These are phyloP conservation scores for Eilema sororculum DNA, from an alignment of 2,888 invertebrate genomes.

Conservation along the genomic window DNA sequence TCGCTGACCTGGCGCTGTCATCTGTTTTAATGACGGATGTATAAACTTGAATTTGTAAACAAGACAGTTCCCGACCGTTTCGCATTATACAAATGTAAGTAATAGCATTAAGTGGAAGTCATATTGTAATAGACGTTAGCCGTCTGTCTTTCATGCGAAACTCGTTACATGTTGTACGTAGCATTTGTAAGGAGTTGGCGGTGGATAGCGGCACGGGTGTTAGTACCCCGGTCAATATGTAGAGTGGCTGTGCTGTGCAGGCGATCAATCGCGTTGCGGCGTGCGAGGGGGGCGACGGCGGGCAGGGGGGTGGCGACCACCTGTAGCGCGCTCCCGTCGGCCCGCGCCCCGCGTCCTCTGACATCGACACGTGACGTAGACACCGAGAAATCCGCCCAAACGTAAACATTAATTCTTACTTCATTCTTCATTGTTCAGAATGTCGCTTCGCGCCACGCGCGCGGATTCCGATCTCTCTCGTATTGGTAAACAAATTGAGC, in stretches of 20 bases:
- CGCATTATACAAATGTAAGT: conserved; percentile 24
- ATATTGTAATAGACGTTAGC: conserved; percentile 23
- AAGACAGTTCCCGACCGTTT: conserved; percentile 32
- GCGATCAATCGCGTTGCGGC: conserved; percentile 84
- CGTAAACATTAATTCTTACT: conserved; percentile 87
- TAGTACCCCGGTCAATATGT: conserved; percentile 85
- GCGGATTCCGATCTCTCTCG: conserved; percentile 75
- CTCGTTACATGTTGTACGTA: conserved; percentile 65
- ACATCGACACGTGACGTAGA: conserved; percentile 85
- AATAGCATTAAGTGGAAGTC: conserved; percentile 20
- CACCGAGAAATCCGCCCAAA: conserved; percentile 85
- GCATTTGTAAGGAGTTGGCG: conserved; percentile 73
- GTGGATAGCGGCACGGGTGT: conserved; percentile 80
- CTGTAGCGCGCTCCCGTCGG: conserved; percentile 70
- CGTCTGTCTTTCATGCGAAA: conserved; percentile 42
- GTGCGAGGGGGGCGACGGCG: conserved; percentile 51
- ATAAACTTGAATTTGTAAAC: conserved; percentile 38
- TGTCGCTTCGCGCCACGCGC: conserved; percentile 79
- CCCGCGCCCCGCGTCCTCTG: conserved; percentile 53
- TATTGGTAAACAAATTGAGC: conserved; percentile 84
- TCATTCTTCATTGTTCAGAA: conserved; percentile 85
- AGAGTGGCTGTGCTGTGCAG: conserved; percentile 83
- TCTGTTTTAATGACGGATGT: conserved; percentile 46
- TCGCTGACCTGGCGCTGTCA: conserved; percentile 61
- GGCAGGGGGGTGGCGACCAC: conserved; percentile 70